These are phyloP conservation scores for Drosophila rellima DNA, from an alignment of 2,888 invertebrate species.

Conservation along the genomic window DNA sequence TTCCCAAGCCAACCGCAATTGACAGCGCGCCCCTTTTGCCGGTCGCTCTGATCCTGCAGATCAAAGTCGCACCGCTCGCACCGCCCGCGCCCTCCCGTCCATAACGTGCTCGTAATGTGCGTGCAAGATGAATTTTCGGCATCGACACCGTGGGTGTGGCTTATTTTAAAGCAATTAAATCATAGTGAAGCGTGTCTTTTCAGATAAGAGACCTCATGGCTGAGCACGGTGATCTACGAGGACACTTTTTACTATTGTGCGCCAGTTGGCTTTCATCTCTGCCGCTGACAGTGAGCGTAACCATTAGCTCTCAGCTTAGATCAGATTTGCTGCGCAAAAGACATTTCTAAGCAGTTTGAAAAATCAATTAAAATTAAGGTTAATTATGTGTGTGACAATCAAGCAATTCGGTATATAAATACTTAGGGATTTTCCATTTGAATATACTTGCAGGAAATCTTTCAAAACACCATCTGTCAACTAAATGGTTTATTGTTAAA, in stretches of 20 bases:
- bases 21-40: slow-evolving; percentile 63
- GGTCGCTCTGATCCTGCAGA: slow-evolving; percentile 62
- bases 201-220: slow-evolving; percentile 12
- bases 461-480: no score
- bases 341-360: slow-evolving; percentile 19
- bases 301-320: slow-evolving; percentile 48
- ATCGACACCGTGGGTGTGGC: slow-evolving; percentile 70
- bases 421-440: neutral
- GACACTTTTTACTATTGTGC: slow-evolving; percentile 68
- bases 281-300: slow-evolving; percentile 57
- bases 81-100: slow-evolving; percentile 25
- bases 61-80: slow-evolving; percentile 56
- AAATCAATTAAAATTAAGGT: slow-evolving; percentile 3
- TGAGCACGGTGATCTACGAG: slow-evolving; percentile 69
- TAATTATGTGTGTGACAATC: neutral
- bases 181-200: slow-evolving; percentile 76
- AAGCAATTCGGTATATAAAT: neutral
- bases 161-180: slow-evolving; percentile 81
- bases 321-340: slow-evolving; percentile 32
- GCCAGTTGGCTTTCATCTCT: slow-evolving; percentile 61
- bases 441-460: neutral
- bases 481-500: no score
- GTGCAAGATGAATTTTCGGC: slow-evolving; percentile 78
- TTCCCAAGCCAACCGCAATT: slow-evolving; percentile 74
- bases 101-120: slow-evolving; percentile 62